These are phyloP conservation scores for Hyles euphorbiae DNA, from an alignment of 1,140 invertebrate genomes.

Conservation along the genomic window DNA sequence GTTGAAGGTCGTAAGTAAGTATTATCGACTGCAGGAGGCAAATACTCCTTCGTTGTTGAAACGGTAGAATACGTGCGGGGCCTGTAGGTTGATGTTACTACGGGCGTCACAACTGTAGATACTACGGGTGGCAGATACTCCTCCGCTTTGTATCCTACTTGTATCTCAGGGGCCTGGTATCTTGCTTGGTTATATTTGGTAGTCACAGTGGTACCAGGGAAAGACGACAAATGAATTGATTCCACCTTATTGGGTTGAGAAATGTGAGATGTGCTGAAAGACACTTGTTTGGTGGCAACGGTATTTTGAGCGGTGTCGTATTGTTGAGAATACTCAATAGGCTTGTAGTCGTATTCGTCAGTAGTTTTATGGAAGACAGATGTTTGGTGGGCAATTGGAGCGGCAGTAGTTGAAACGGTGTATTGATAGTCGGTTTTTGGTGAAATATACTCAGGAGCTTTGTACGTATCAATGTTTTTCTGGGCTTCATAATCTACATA, in stretches of 20 bases:
- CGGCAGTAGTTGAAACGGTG: conserved; percentile 38
- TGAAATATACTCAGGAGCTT: conserved; percentile 57
- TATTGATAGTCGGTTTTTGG: conserved; percentile 47
- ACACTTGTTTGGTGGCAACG: conserved; percentile 25
- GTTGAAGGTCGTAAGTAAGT: conserved; percentile 21
- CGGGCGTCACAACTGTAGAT: conserved; percentile 35
- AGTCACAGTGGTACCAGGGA: conserved; percentile 28
- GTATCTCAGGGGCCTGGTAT: conserved; percentile 53
- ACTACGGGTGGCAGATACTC: conserved; percentile 60
- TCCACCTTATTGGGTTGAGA: conserved; percentile 34
- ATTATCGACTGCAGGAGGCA: conserved; percentile 18
- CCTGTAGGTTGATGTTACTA: conserved; percentile 48
- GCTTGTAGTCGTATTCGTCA: conserved; percentile 39
- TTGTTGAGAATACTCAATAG: conserved; percentile 37
- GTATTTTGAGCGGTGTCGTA: conserved; percentile 30
- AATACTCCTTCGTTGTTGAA: conserved; percentile 42
- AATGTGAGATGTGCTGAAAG: conserved; percentile 30
- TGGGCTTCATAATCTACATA: conserved; percentile 48
- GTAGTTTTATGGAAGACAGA: conserved; percentile 24
- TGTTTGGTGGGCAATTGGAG: conserved; percentile 37
- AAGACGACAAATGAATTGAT: conserved; percentile 42
- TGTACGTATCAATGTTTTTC: conserved; percentile 36
- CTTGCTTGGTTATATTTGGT: conserved; percentile 41
- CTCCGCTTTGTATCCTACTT: conserved; percentile 53
- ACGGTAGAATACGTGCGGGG: conserved; percentile 40